Conservation (phyloP, 2,888 invertebrate species). For the Euplexia lucipara region DNA sequence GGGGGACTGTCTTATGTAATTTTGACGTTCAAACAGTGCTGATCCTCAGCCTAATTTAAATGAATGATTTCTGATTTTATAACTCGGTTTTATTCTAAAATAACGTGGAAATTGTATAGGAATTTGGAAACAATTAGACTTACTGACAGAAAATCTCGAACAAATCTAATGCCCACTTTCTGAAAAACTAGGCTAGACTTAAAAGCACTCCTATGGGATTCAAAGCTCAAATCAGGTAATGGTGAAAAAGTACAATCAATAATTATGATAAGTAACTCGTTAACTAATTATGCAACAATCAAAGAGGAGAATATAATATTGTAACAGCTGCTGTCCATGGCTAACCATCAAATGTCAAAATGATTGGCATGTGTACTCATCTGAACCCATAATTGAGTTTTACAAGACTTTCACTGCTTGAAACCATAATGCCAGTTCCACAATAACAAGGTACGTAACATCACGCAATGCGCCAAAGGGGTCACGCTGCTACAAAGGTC, state of each 20-base stretch:
- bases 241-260: not conserved
- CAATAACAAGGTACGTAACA: slow-evolving; percentile 36
- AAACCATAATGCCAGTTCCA: slow-evolving; percentile 24
- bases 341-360: not conserved
- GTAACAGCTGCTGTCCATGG: not conserved
- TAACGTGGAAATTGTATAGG: not conserved
- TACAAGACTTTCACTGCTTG: slow-evolving; percentile 45
- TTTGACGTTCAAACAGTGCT: no score
- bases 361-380: slow-evolving; percentile 6
- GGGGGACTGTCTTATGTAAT: no score
- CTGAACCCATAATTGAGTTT: slow-evolving; percentile 12
- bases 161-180: no score
- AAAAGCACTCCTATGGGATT: no score
- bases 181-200: no score
- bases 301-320: not conserved
- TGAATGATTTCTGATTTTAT: no score
- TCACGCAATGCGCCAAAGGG: slow-evolving; percentile 55
- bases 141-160: no score
- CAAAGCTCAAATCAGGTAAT: no score
- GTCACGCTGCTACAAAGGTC: slow-evolving; percentile 53
- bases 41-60: no score
- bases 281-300: not conserved
- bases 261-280: no score
- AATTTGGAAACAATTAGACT: not conserved
- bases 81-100: not conserved